Evolutionary conservation across 2,113 vertebrate genomes (phyloP).

Genomic region (Asarcornis scutulata): DNA sequence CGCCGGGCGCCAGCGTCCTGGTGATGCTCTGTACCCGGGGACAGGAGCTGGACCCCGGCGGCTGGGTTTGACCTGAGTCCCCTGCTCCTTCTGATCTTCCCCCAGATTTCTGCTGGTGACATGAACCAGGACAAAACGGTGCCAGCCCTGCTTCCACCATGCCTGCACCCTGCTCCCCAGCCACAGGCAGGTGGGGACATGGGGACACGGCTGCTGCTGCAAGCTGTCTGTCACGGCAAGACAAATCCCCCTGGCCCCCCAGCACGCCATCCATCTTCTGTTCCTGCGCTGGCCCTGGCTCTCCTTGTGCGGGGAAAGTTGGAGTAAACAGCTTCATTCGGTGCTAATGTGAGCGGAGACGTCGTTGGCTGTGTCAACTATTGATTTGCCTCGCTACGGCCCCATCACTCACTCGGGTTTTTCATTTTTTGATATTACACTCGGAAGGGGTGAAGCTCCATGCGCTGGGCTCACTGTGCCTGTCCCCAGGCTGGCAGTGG

Average conservation of each 20-base stretch:
- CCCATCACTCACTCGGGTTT: not conserved
- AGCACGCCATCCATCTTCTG: slow-evolving; percentile 25
- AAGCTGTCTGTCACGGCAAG: not conserved
- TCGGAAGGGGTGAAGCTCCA: not conserved
- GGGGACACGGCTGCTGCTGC: not conserved
- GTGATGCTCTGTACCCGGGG: not conserved
- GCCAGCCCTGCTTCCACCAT: no score
- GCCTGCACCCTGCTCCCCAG: not conserved
- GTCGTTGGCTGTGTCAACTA: slow-evolving; percentile 5
- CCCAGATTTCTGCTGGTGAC: not conserved
- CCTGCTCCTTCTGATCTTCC: not conserved
- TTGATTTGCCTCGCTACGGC: not conserved
- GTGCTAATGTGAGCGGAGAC: not conserved
- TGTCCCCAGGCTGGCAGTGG: accelerated
- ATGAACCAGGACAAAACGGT: not conserved
- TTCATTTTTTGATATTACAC: not conserved
- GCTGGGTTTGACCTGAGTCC: not conserved
- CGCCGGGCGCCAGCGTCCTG: not conserved
- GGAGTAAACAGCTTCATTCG: slow-evolving; percentile 65
- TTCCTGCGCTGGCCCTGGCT: accelerated
- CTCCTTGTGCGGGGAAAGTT: not conserved
- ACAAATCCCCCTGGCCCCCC: not conserved
- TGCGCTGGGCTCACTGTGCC: accelerated
- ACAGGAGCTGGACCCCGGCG: not conserved
- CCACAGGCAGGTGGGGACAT: accelerated